phyloP scores from a whole-genome alignment of 2,888 invertebrate species.

The Eubasilissa splendida region DNA sequence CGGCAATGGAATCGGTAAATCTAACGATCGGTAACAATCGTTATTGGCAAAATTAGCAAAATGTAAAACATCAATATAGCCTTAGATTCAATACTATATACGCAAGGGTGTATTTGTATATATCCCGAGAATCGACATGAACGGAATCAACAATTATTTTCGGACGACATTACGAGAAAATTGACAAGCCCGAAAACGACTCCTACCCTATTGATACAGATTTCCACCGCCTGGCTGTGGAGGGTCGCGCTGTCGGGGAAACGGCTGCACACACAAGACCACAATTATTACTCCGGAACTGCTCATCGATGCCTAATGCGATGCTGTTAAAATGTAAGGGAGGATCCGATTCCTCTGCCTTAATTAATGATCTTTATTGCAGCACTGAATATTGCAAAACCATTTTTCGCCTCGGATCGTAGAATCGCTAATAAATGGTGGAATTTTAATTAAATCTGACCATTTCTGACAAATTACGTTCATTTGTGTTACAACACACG shows the following conservation, averaged over 20 bases:
- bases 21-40: too few species aligned
- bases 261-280: constrained; percentile 10
- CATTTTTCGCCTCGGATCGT: constrained; percentile 2
- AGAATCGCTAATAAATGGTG: constrained; percentile 23
- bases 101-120: too few species aligned
- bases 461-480: constrained; percentile 5
- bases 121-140: too few species aligned
- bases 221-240: not conserved
- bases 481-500: not conserved
- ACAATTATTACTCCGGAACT: constrained; percentile 17
- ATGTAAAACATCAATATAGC: too few species aligned
- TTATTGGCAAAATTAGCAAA: too few species aligned
- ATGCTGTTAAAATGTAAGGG: constrained; percentile 2
- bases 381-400: constrained; percentile 17
- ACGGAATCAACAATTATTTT: too few species aligned
- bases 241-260: not conserved
- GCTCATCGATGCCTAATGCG: constrained; percentile 6
- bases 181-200: too few species aligned
- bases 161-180: too few species aligned
- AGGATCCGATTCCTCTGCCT: constrained; percentile 9
- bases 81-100: too few species aligned
- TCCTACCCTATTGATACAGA: too few species aligned
- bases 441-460: not conserved
- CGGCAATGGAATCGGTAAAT: too few species aligned
- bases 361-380: constrained; percentile 13